Evolutionary conservation across 64 coral and sea anemone genomes (phyloP).

Genomic region (Dendrophyllia cribrosa): DNA sequence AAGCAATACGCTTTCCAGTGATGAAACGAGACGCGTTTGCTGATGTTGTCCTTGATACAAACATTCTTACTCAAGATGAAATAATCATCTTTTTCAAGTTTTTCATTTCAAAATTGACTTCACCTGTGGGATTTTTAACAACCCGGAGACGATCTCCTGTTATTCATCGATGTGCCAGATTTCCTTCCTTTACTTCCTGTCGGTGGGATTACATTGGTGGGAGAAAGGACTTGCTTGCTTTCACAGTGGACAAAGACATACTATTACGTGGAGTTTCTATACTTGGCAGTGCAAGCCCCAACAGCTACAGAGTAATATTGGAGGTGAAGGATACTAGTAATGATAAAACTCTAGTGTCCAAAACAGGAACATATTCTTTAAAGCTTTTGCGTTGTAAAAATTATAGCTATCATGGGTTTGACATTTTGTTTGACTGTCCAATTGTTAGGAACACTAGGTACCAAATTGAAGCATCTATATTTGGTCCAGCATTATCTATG

Average conservation of each 20-base stretch:
- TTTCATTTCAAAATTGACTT: too few relatives aligned
- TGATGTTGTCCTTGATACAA: background rate
- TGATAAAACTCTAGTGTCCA: background rate
- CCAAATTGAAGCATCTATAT: background rate
- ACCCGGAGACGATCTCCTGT: background rate
- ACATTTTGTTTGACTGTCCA: background rate
- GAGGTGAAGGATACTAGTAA: background rate
- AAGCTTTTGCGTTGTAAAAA: background rate
- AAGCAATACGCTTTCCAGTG: constrained; percentile 1
- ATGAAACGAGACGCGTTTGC: constrained; percentile 9
- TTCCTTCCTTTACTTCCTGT: background rate
- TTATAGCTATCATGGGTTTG: background rate
- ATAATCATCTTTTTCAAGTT: background rate
- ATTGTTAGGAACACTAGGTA: background rate
- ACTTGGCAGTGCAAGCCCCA: background rate
- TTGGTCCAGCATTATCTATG: background rate
- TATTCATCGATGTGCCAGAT: too few relatives aligned
- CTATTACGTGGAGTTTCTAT: background rate
- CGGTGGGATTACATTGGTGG: background rate
- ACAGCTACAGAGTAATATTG: background rate
- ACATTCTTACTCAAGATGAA: constrained; percentile 4
- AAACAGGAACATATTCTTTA: background rate
- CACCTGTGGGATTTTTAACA: background rate
- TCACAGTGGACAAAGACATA: background rate
- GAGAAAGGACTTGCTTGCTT: background rate